A percentile compares a stretch with the other conserved stretches of the same genome.
Evolutionary conservation across 2,888 invertebrate genomes (phyloP).

Genomic region (Gisinianus flammeolus): DNA sequence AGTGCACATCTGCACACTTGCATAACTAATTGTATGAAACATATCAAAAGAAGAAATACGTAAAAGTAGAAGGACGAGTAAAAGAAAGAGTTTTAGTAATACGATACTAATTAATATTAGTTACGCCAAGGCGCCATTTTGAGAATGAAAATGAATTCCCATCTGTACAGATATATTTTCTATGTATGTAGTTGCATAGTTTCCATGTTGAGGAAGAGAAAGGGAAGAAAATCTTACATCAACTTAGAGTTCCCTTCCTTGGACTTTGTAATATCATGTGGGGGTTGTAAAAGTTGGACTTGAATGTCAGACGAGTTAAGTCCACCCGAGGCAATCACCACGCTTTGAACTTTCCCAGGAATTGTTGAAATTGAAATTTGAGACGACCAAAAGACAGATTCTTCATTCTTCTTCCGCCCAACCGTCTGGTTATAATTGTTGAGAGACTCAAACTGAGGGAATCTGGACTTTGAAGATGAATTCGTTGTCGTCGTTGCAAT

Average conservation of each 20-base stretch:
- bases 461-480: background rate
- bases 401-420: background rate
- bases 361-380: background rate
- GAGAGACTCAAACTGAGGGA: background rate
- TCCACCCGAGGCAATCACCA: conserved; percentile 6
- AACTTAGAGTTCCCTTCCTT: conserved; percentile 67
- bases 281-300: background rate
- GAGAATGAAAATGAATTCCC: no score
- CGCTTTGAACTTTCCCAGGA: conserved; percentile 14
- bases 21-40: no score
- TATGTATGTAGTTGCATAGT: no score
- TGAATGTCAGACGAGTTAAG: background rate
- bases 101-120: no score
- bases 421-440: background rate
- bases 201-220: background rate
- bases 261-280: conserved; percentile 66
- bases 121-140: no score
- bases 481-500: background rate
- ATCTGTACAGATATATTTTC: no score
- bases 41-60: no score
- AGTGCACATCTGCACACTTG: no score
- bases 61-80: no score
- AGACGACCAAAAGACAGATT: background rate
- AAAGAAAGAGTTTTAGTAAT: no score
- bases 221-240: conserved; percentile 62